phyloP scores from a whole-genome alignment of 2,888 invertebrate species.

The Zygothrica quintamaculata region DNA sequence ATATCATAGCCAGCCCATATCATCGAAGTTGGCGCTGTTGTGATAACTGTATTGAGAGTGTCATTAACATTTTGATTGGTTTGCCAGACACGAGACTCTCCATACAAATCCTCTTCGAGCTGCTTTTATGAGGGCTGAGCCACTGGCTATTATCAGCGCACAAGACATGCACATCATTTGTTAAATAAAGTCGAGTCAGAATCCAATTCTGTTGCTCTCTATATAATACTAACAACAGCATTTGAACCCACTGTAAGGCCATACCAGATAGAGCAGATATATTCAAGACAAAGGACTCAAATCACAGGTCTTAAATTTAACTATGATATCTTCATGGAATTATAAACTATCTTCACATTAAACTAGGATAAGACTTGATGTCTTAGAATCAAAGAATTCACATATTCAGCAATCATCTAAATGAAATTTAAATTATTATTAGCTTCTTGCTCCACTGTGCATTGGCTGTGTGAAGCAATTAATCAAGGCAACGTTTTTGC shows the following conservation, averaged over 20 bases:
- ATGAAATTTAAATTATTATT: too few species aligned
- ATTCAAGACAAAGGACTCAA: not conserved
- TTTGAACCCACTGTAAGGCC: slow-evolving; percentile 14
- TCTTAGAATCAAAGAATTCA: too few species aligned
- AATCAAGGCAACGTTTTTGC: slow-evolving; percentile 77
- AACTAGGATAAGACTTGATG: too few species aligned
- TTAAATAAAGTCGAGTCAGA: slow-evolving; percentile 64
- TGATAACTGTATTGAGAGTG: slow-evolving; percentile 84
- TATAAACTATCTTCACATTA: too few species aligned
- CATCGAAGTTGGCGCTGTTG: slow-evolving; percentile 40
- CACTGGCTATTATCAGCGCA: slow-evolving; percentile 62
- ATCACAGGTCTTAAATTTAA: not conserved
- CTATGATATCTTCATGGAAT: too few species aligned
- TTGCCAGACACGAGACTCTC: slow-evolving; percentile 38
- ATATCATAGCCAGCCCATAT: too few species aligned
- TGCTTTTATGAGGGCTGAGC: slow-evolving; percentile 55
- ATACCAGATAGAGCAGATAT: not conserved
- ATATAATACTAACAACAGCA: not conserved
- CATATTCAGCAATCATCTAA: too few species aligned
- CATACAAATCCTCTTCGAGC: slow-evolving; percentile 20
- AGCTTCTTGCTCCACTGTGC: not conserved
- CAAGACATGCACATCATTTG: slow-evolving; percentile 77
- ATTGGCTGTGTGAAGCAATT: slow-evolving; percentile 80
- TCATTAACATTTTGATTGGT: slow-evolving; percentile 84
- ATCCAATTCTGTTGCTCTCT: slow-evolving; percentile 14